Conservation (phyloP, 2,113 vertebrate species). For the Mobula birostris region DNA sequence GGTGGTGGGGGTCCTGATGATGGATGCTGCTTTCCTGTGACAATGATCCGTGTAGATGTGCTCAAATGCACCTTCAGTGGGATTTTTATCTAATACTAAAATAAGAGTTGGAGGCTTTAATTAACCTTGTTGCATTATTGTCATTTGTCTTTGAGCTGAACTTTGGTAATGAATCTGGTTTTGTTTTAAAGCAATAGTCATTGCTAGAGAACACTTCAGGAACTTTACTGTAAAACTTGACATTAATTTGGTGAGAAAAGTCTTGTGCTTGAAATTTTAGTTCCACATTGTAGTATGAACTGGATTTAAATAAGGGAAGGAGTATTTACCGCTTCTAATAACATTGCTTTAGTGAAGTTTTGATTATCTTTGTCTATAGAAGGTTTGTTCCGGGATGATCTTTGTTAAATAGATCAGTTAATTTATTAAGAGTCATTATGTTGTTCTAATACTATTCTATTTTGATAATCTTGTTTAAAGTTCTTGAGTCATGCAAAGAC, state of each 20-base stretch:
- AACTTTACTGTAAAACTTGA: neutral
- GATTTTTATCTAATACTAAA: neutral
- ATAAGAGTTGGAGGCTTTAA: neutral
- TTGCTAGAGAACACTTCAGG: neutral
- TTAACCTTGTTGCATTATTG: neutral
- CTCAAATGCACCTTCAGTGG: neutral
- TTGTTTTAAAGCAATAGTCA: neutral
- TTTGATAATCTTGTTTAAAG: neutral
- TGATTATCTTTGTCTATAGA: neutral
- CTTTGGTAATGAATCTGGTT: neutral
- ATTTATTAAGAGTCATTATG: neutral
- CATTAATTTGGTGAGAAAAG: neutral
- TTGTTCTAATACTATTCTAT: neutral
- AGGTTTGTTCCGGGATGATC: neutral
- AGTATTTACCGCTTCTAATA: neutral
- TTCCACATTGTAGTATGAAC: neutral
- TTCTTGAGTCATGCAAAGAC: neutral
- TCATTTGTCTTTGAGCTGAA: neutral
- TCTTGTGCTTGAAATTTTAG: neutral
- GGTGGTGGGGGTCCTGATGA: no score
- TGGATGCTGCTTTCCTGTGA: no score
- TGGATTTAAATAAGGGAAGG: neutral
- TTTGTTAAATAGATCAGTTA: neutral
- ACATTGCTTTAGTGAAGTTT: neutral
- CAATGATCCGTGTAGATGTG: no score